Evolutionary conservation across 2,113 vertebrate genomes (phyloP), one percentile per base, ranked within the genome.

Genomic region (Butastur rufipennis): DNA sequence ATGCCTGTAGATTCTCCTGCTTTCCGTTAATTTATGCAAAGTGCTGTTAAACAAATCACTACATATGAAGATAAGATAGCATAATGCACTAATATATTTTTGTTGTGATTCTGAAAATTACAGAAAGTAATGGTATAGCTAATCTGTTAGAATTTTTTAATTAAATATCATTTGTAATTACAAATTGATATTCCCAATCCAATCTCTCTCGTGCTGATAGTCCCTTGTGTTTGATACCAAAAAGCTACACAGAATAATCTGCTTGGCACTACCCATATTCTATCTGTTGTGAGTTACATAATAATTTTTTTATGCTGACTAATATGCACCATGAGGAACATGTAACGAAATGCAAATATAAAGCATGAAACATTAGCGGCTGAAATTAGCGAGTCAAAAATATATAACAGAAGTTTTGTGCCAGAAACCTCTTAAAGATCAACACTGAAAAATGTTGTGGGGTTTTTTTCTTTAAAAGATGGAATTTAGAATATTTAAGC

Each of bases 21-120:
- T 97, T 98, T 96, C 65, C 2, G 4, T 58, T 97, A 96, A 97
- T 97, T 97, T 97, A 96, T 96, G 83, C 90, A 95, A 97, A 96
- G 80, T 96, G 31, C 93, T 95, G 95, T 95, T 98, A 97, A 98
- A 97, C 93, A 97, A 97, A 97, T 98, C 95, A 94, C 88, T 95
- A 87, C 84, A 74, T 93, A 95, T 90, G 88, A 96, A 97, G 95
- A 97, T 95, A 97, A 96, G 84, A 95, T 96, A 96, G 48, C 58
- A 80, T 80, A 73, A 97, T 93, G 88, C 72, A 95, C 73, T 95
- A 92, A 91, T 91, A 82, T 90, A 93, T 96, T 97, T 97, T 97
- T 97, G 95, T 97, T 98, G 92, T 95, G 90, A 95, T 97, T 97
- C 93, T 90, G 53, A 95, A 97, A 97, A 96, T 97, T 93, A 68